Base-by-base conservation (phyloP, 2,888 invertebrate species). In the Linnaemya vulpina region DNA sequence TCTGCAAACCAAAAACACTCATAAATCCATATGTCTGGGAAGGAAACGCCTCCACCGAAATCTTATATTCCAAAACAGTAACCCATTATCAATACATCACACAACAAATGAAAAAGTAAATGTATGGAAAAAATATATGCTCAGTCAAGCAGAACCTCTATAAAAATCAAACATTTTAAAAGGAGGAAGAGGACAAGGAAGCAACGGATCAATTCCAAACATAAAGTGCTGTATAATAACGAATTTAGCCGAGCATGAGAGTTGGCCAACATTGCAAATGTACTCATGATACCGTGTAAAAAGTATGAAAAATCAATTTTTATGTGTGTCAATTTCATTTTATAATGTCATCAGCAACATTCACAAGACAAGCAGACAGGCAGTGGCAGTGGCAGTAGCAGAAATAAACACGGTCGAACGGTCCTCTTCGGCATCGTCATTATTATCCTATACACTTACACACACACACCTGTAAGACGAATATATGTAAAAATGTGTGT, bases 281-380 rank as follows among this genome's bases (percentile, higher is more conserved):
- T 65, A 71, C 40, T 76, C 70, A 76, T 70, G 46, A 38, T 53
- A 53, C 62, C 53, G 63, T 77, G n/a, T n/a, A n/a, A n/a, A 68
- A 81, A 63, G 77, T 68, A 75, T 74, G 46, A 85, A 82, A 82
- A 82, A 83, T 85, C 78, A 85, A 85, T 82, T 82, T 70, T 77
- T 79, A 78, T 80, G 78, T 86, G 73, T 87, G 86, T 87, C 87
- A 87, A 84, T 87, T 77, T 78, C 77, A 84, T 58, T 80, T 86
- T 81, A 83, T 84, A 84, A 87, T 87, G 83, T 84, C 84, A 86
- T 87, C 84, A 84, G 68, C 83, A 80, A 62, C 68, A 80, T 46
- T 60, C 25, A 46, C 40, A 53, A 63, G 74, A 20, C 30, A 30
- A 38, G 49, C 46, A 67, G 49, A n/a, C 46, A 67, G n/a, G 13